phyloP scores from a whole-genome alignment of 2,888 invertebrate genomes.

The Dermolepida albohirtum region DNA sequence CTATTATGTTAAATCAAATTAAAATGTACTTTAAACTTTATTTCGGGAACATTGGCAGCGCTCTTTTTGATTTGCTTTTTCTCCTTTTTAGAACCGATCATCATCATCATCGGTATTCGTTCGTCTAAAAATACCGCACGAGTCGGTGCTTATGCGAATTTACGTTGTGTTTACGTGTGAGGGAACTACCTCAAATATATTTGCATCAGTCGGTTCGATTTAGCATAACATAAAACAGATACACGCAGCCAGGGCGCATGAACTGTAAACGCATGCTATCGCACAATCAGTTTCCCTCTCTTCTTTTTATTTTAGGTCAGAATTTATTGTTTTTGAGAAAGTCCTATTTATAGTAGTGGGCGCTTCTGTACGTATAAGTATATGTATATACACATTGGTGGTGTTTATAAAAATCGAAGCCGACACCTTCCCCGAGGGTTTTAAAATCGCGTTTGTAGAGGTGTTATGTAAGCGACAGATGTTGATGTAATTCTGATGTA shows the following conservation, averaged over 20 bases:
- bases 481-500: constrained; percentile 28
- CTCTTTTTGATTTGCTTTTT: constrained; percentile 24
- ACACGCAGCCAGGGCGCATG: constrained; percentile 5
- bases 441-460: constrained; percentile 22
- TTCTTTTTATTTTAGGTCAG: constrained; percentile 32
- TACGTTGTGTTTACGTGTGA: constrained; percentile 35
- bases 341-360: constrained; percentile 29
- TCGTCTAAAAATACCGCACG: constrained; percentile 30
- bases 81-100: constrained; percentile 9
- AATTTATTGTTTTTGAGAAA: constrained; percentile 37
- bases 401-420: constrained; percentile 33
- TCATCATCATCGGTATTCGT: constrained; percentile 11
- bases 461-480: constrained; percentile 30
- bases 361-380: constrained; percentile 1
- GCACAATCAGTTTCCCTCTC: constrained; percentile 1
- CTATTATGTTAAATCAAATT: too few species aligned
- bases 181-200: constrained; percentile 37
- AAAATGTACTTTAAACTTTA: constrained; percentile 11
- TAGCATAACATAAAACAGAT: constrained; percentile 35
- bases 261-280: constrained; percentile 14
- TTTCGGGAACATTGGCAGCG: constrained; percentile 13
- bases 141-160: constrained; percentile 30
- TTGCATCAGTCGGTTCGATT: constrained; percentile 35
- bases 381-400: constrained; percentile 11
- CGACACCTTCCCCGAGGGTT: constrained; percentile 28